Evolutionary conservation across 2,888 invertebrate genomes (phyloP).

Genomic region (Pammene aurita): DNA sequence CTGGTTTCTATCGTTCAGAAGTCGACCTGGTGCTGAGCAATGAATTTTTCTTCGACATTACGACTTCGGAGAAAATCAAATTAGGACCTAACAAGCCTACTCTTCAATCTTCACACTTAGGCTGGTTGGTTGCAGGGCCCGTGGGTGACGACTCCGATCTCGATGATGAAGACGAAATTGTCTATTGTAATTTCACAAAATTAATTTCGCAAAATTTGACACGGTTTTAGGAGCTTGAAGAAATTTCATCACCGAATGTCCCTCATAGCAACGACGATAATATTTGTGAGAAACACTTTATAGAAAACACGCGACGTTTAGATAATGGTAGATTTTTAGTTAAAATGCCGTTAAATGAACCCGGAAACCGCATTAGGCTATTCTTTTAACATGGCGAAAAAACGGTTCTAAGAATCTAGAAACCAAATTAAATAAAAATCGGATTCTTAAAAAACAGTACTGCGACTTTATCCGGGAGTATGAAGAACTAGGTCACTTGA

Average conservation of each 20-base stretch:
- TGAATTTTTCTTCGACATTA: too few relatives aligned
- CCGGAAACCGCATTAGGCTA: too few relatives aligned
- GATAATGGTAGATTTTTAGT: too few relatives aligned
- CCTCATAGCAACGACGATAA: too few relatives aligned
- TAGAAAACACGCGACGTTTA: too few relatives aligned
- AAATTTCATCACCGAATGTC: constrained; percentile 19
- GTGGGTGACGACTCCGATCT: neutral
- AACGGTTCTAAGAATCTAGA: too few relatives aligned
- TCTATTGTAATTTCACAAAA: constrained; percentile 30
- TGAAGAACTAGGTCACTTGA: constrained; percentile 29
- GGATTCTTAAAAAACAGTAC: too few relatives aligned
- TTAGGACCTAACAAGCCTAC: constrained; percentile 40
- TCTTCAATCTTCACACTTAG: constrained; percentile 40
- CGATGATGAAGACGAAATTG: too few relatives aligned
- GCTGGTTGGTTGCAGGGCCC: constrained; percentile 42
- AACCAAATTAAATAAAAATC: too few relatives aligned
- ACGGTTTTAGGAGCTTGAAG: constrained; percentile 34
- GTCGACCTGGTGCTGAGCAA: too few relatives aligned
- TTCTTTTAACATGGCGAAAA: too few relatives aligned
- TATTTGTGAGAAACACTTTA: neutral
- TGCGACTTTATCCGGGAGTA: constrained; percentile 24
- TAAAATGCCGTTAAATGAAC: too few relatives aligned
- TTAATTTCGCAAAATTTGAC: constrained; percentile 12
- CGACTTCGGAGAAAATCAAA: constrained; percentile 14
- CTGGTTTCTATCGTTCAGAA: neutral